phyloP scores from a whole-genome alignment of 2,797 vertebrate genomes.

The Xiphorhynchus erythropygius region DNA sequence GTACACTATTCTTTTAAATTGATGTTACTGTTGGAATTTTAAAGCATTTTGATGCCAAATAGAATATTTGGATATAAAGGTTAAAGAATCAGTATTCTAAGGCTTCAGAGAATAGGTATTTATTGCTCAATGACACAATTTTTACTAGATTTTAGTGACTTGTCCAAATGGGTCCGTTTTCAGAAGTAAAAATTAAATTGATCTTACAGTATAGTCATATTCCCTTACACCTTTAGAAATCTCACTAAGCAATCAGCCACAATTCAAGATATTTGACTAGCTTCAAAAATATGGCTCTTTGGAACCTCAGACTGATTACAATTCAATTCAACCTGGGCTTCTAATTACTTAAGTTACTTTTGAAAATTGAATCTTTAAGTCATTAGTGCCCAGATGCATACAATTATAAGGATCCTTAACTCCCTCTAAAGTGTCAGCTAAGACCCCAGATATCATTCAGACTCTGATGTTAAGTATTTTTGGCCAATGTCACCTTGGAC shows the following conservation, averaged over 20 bases:
- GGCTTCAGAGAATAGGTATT: not conserved
- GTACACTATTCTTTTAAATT: not conserved
- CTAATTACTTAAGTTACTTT: constrained; percentile 21
- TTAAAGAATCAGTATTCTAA: not conserved
- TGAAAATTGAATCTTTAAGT: not conserved
- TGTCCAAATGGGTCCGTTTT: not conserved
- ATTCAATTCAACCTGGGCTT: not conserved
- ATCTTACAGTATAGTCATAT: not conserved
- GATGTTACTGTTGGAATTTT: not conserved
- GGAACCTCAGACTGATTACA: not conserved
- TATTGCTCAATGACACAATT: not conserved
- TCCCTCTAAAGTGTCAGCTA: not conserved
- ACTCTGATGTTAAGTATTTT: not conserved
- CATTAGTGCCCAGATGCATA: not conserved
- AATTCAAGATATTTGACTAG: not conserved
- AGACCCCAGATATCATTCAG: not conserved
- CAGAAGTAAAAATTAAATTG: not conserved
- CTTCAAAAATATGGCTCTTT: not conserved
- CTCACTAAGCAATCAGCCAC: not conserved
- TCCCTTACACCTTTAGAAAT: not conserved
- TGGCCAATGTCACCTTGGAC: not conserved
- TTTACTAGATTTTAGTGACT: not conserved
- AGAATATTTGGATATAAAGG: not conserved
- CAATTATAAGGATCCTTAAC: not conserved
- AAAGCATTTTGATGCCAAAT: not conserved